Base-by-base conservation (phyloP, 2,888 invertebrate species). In the Argyresthia albistria region DNA sequence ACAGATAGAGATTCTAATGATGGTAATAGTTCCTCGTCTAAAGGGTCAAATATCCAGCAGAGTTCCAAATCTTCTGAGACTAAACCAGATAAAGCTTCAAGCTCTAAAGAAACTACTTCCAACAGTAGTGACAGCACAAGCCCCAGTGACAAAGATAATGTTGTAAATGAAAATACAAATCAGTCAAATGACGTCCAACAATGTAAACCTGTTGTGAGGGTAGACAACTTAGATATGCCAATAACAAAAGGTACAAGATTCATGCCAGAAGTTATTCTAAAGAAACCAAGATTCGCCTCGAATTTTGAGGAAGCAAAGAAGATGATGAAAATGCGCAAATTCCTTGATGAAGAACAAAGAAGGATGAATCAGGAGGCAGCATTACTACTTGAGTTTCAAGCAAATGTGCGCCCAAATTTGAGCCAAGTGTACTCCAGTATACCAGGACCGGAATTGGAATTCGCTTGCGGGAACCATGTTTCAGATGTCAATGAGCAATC, bases 1-100 rank as follows among this genome's bases (percentile, higher is more conserved):
- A 93, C 93, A 0, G 95, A 93, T 61, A 87, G 93, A 56, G 94
- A 95, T 76, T 95, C 95, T 0, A 94, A 93, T 60, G 95, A 94
- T 68, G 94, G 92, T 6, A 64, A 76, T 10, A 89, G 88, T 53
- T 88, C 89, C 1, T 88, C 86, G 0, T 82, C 79, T 0, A 88
- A 87, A 71, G 81, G 88, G 1, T 81, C 81, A 1, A 76, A 80
- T 43, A 73, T 76, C 49, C 80, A 70, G 16, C 58, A 76, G 1
- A 71, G 61, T 55, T 67, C 78, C 0, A 86, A 84, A 67, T 65
- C 78, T 9, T 61, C 73, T n/a, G 76, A 75, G 51, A 73, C 57
- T 54, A 82, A 81, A 55, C 83, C 79, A 57, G 78, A 77, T 57
- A 86, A 89, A 69, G 63, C 73, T 54, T 73, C 70, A 50, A 75